These are phyloP conservation scores for Nebria salina DNA, from an alignment of 2,888 invertebrate genomes.

Conservation along the genomic window DNA sequence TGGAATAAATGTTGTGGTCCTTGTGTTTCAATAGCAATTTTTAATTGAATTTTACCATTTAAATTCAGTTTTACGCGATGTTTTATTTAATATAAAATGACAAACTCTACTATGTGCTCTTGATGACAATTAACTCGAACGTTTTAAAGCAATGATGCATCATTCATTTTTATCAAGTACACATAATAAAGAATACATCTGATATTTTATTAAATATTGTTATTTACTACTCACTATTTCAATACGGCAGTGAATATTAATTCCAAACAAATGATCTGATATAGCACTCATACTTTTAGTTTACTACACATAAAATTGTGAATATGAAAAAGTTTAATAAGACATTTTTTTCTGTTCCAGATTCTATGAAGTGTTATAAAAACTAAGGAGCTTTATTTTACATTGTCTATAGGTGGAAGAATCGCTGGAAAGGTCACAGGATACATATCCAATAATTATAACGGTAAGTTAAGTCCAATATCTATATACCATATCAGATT, in stretches of 20 bases:
- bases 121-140: too few species aligned
- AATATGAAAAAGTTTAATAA: neutral
- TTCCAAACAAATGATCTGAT: neutral
- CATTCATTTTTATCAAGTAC: too few species aligned
- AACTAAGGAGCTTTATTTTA: slow-evolving; percentile 13
- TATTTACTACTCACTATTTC: too few species aligned
- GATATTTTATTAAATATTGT: too few species aligned
- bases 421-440: slow-evolving; percentile 82
- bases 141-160: too few species aligned
- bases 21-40: too few species aligned
- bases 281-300: neutral
- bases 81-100: too few species aligned
- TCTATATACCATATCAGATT: neutral
- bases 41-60: too few species aligned
- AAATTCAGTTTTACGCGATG: too few species aligned
- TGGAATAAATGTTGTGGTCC: neutral
- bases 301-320: neutral
- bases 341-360: neutral
- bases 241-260: too few species aligned
- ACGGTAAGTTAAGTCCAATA: slow-evolving; percentile 66
- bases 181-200: too few species aligned
- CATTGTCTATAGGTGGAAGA: slow-evolving; percentile 74
- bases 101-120: too few species aligned
- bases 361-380: neutral
- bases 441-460: slow-evolving; percentile 77